Base-by-base conservation (phyloP, 2,113 vertebrate genomes). In the Gila orcuttii region DNA sequence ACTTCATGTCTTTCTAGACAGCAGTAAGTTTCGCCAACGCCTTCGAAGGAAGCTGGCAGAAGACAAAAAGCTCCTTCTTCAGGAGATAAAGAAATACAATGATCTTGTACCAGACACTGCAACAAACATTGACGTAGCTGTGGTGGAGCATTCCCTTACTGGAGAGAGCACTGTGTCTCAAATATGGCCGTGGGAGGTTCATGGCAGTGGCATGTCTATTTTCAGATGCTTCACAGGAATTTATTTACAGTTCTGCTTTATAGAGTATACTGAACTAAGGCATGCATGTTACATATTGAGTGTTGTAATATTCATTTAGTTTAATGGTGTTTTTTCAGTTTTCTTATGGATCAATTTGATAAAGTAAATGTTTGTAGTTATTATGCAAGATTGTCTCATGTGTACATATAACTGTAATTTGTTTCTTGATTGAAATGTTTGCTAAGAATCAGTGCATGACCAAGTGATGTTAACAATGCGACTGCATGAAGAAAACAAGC, bases 151-250 rank as follows among this genome's bases (percentile, higher is more conserved):
- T 68, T 68, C 28, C 64, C 64, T 68, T 0, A 68, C 64, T 68
- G 64, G 64, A 68, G 64, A 68, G 28, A 68, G 28, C 2, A 68
- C 5, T 68, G 66, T 68, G 66, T 68, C 28, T 68, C 28, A 68
- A 33, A 68, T 68, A 33, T 68, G 62, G 62, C 62, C 12, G 12
- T 66, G 62, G 62, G 62, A 66, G n/a, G 62, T 66, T 66, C 62
- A 66, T 66, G 62, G 25, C 62, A 66, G 62, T 66, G 60, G 62
- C 17, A 31, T 31, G 62, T 66, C 62, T 9, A 4, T 66, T 31
- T 66, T 31, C 0, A 68, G 13, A 33, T 66, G 6, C 28, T 33
- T 33, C 64, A 17, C 3, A 25, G 8, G 23, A 60, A 25, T 62
- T 62, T 62, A 62, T 62, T 62, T 62, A 11, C 59, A 52, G 50